A percentile compares a stretch with the other conserved stretches of the same genome.
These are phyloP conservation scores for Erynnis tages DNA, from an alignment of 2,888 invertebrate species.

Conservation along the genomic window DNA sequence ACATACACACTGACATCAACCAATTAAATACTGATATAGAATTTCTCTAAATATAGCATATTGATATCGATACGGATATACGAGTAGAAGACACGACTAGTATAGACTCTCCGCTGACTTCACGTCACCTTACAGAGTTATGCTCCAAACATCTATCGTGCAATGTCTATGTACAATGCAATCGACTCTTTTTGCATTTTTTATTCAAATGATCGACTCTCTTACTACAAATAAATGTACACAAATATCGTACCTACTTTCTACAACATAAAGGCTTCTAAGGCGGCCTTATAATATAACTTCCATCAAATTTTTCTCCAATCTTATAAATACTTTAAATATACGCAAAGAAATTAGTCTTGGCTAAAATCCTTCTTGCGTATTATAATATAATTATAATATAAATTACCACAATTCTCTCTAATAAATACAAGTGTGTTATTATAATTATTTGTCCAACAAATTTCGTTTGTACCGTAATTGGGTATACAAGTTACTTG, in stretches of 20 bases:
- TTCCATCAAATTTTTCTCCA: neutral
- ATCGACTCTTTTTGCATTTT: slow-evolving; percentile 2
- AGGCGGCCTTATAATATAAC: neutral
- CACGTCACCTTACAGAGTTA: too few relatives aligned
- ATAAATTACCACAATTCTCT: neutral
- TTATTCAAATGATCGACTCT: neutral
- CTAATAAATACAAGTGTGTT: neutral
- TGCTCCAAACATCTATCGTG: neutral
- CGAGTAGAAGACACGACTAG: slow-evolving; percentile 6
- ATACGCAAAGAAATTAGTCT: neutral
- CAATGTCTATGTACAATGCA: slow-evolving; percentile 18
- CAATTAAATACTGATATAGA: slow-evolving; percentile 3
- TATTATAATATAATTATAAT: neutral
- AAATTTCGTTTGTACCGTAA: neutral
- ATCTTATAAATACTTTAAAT: neutral
- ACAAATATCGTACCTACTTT: neutral
- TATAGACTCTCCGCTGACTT: slow-evolving; percentile 4
- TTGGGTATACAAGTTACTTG: neutral
- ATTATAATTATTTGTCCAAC: slow-evolving; percentile 7
- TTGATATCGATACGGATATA: slow-evolving; percentile 11
- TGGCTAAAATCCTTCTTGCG: neutral
- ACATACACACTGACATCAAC: neutral
- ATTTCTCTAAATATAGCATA: slow-evolving; percentile 4
- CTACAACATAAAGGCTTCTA: neutral
- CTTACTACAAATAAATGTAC: slow-evolving; percentile 1